Evolutionary conservation across 2,113 vertebrate genomes (phyloP), one percentile per base, ranked within the genome.

Genomic region (Forbesichthys agassizii): DNA sequence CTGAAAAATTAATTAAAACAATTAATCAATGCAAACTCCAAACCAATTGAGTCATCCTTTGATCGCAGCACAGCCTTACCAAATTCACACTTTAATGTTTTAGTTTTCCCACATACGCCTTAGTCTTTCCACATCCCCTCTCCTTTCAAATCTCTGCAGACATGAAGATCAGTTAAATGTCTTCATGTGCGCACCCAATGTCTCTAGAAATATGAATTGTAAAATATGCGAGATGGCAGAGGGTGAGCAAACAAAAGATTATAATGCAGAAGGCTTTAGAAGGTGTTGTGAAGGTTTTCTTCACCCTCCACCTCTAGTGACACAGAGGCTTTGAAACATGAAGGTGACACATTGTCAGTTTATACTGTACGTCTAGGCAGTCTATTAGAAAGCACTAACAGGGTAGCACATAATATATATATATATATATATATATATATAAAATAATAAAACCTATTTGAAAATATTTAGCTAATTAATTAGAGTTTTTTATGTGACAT

Each of bases 221-320:
- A 66, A 82, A 81, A 62, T 53, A 80, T 60, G 56, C 27, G 53
- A 48, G 66, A 58, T 64, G 64, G 53, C 9, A 14, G 27, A 59
- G 72, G 73, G 61, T 54, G 63, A 83, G 55, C 66, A 73, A 70
- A 36, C 11, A 64, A 53, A 69, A 79, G 75, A 75, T 75, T 64
- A 67, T 42, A 67, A 80, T 69, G 78, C 73, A 36, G 79, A 61
- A 58, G 62, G 57, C 73, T 74, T 89, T 84, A 88, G 75, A 88
- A 85, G 74, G 61, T 60, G 66, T 75, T 85, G 79, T 78, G 75
- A 88, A 85, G 74, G 61, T 58, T 64, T 75, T 85, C 80, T 78
- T 59, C 69, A 42, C 68, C 68, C 77, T 76, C 68, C 68, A 65
- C 51, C 73, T 75, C 63, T 42, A 67, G 80, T 75, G 82, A 76